Conservation (phyloP, 2,888 invertebrate species). For the Sialis fuliginosa region DNA sequence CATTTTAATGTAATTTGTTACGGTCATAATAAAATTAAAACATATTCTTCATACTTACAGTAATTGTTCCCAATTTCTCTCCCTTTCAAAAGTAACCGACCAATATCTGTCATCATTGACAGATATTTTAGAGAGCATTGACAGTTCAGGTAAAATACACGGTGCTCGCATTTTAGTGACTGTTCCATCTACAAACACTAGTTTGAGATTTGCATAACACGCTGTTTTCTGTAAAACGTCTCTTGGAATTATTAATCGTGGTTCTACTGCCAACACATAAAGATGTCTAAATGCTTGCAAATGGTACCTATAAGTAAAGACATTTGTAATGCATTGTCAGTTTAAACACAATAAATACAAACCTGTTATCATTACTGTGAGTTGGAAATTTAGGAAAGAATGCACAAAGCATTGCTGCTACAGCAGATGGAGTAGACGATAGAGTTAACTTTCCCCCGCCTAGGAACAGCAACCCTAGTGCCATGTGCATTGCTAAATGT, state of each 20-base stretch:
- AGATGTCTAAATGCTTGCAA: conserved; percentile 92
- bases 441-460: conserved; percentile 84
- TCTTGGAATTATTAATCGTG: conserved; percentile 70
- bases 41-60: conserved; percentile 32
- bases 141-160: conserved; percentile 68
- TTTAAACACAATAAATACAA: conserved; percentile 4
- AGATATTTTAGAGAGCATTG: conserved; percentile 51
- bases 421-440: conserved; percentile 62
- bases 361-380: conserved; percentile 92
- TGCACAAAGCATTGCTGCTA: conserved; percentile 82
- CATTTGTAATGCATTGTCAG: not conserved
- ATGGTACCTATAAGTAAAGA: conserved; percentile 52
- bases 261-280: conserved; percentile 87
- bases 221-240: conserved; percentile 65
- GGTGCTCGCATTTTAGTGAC: conserved; percentile 47
- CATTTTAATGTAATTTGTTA: not conserved
- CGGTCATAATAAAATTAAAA: not conserved
- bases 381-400: conserved; percentile 96
- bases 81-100: conserved; percentile 68
- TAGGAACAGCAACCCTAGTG: conserved; percentile 80
- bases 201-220: conserved; percentile 64
- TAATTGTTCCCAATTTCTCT: conserved; percentile 69
- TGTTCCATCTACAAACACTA: conserved; percentile 28
- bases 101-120: conserved; percentile 78
- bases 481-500: conserved; percentile 91